phyloP scores from a whole-genome alignment of 2,888 invertebrate genomes.

The Aphidoletes aphidimyza region DNA sequence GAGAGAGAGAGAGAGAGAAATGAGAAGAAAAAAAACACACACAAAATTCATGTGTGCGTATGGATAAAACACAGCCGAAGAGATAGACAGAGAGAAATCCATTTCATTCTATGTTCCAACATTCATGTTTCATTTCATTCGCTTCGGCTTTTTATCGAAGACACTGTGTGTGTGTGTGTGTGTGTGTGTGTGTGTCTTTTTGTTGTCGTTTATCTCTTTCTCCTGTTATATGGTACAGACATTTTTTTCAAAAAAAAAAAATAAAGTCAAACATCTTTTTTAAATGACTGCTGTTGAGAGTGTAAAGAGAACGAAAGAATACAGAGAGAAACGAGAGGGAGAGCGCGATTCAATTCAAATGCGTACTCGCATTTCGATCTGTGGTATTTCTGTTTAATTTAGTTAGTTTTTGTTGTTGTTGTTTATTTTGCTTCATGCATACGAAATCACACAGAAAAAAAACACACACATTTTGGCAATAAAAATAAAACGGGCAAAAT shows the following conservation, averaged over 20 bases:
- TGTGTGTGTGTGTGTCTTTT: too few species aligned
- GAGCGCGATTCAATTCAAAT: neutral
- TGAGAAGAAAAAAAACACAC: too few species aligned
- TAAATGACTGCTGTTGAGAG: neutral
- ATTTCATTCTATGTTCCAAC: neutral
- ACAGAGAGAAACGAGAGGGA: neutral
- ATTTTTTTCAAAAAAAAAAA: too few species aligned
- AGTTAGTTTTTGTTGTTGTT: neutral
- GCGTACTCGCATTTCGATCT: neutral
- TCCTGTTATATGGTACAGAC: neutral
- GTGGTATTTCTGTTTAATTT: neutral
- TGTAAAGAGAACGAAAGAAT: too few species aligned
- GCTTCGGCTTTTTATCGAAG: neutral
- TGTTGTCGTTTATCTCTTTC: neutral
- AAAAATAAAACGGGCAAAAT: too few species aligned
- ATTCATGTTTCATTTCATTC: slow-evolving; percentile 27
- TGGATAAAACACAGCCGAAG: too few species aligned
- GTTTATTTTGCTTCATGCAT: neutral
- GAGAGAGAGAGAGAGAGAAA: too few species aligned
- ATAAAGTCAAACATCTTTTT: slow-evolving; percentile 4
- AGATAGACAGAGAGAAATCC: neutral
- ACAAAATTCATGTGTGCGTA: slow-evolving; percentile 35
- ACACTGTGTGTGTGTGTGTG: too few species aligned
- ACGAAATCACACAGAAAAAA: too few species aligned
- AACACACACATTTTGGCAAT: too few species aligned